Evolutionary conservation across 2,113 vertebrate genomes (phyloP).

Genomic region (Prolemur simus): DNA sequence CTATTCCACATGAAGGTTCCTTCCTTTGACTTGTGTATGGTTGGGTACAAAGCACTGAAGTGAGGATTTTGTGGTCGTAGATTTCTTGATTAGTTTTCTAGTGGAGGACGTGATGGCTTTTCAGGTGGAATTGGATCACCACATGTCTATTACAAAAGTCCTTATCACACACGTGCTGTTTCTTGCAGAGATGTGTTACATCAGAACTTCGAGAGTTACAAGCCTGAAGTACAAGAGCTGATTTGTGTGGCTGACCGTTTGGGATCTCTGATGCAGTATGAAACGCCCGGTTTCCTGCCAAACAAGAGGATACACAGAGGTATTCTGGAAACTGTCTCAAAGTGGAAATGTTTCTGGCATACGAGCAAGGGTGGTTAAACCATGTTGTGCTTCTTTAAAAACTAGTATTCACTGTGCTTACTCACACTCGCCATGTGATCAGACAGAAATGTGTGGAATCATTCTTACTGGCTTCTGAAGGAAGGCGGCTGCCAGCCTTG

Average conservation of each 20-base stretch:
- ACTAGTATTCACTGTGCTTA: neutral
- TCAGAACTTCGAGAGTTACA: slow-evolving; percentile 96
- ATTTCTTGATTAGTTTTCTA: neutral
- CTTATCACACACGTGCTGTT: neutral
- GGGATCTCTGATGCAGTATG: slow-evolving; percentile 97
- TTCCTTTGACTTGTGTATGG: neutral
- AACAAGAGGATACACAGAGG: slow-evolving; percentile 98
- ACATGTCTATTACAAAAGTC: neutral
- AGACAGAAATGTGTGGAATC: neutral
- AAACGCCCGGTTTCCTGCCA: slow-evolving; percentile 96
- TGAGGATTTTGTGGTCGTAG: neutral
- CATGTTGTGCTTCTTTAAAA: neutral
- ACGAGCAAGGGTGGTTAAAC: neutral
- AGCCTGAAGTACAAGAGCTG: slow-evolving; percentile 92
- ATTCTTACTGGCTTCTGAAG: neutral
- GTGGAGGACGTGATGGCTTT: neutral
- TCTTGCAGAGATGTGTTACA: slow-evolving; percentile 93
- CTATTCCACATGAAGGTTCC: neutral
- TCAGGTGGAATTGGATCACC: neutral
- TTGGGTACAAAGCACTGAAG: neutral
- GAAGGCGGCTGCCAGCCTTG: rapidly evolving
- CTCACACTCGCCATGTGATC: neutral
- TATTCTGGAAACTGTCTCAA: slow-evolving; percentile 71
- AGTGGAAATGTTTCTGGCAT: neutral
- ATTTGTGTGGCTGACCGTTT: slow-evolving; percentile 95